phyloP scores from a whole-genome alignment of 2,888 invertebrate species.

The Rhodophaea formosa region DNA sequence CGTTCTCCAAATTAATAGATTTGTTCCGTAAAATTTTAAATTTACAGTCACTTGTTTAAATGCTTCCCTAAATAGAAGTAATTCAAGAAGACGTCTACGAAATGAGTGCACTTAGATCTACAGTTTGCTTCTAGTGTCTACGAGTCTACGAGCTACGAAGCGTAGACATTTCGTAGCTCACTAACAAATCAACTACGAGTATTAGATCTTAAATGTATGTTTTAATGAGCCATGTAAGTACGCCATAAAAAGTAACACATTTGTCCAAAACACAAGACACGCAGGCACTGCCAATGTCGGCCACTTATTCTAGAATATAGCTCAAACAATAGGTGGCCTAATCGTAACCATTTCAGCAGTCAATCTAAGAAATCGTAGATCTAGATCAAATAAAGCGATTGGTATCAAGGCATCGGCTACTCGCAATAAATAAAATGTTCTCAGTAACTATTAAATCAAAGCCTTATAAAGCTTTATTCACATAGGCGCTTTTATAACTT shows the following conservation, averaged over 20 bases:
- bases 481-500: not conserved
- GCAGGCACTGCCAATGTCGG: too few species aligned
- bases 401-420: not conserved
- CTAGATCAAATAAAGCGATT: conserved; percentile 8
- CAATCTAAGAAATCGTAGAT: conserved; percentile 2
- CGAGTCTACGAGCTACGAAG: not conserved
- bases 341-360: conserved; percentile 5
- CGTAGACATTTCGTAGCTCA: not conserved
- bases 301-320: not conserved
- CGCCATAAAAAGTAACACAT: too few species aligned
- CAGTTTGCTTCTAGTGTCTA: not conserved
- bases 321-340: not conserved
- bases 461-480: not conserved
- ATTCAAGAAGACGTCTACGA: not conserved
- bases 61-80: too few species aligned
- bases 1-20: too few species aligned
- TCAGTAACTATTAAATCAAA: not conserved
- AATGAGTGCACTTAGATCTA: not conserved
- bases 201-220: not conserved
- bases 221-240: not conserved
- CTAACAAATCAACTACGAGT: too few species aligned
- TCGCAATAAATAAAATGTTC: not conserved
- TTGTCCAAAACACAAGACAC: too few species aligned
- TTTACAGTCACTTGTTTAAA: too few species aligned
- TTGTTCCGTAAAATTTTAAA: too few species aligned